Evolutionary conservation across 2,888 invertebrate genomes (phyloP), one percentile per base, ranked within the genome.

Genomic region (Parnassius glacialis): DNA sequence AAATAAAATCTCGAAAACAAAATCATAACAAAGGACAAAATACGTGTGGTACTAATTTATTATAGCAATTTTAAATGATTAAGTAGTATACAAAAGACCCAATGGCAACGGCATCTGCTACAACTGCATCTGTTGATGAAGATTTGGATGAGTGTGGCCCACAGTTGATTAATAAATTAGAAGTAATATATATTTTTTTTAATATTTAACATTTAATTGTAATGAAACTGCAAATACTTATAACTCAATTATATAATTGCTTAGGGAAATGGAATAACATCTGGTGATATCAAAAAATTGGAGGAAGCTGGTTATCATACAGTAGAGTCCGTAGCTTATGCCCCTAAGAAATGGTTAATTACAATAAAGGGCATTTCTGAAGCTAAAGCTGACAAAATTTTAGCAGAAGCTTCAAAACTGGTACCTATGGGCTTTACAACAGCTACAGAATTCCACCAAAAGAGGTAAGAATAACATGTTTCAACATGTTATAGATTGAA

Each of bases 381-480:
- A 80, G 96, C 96, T 0, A 99, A 99, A 85, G 99, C 98, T 11
- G 99, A 99, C 68, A 98, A 98, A 90, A 94, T 99, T 68, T 78
- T 97, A 64, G 93, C 93, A 3, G 99, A 98, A 87, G 98, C 99
- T 2, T 94, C 95, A 0, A 99, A 99, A 84, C 84, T 98, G 48
- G 97, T 99, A 0, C 97, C 98, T 0, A 97, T 99, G 96, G 99
- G 99, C 0, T 99, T 99, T 78, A 98, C 98, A 7, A 98, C 99
- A 41, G 99, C 99, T 0, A 97, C 98, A 3, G 98, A 98, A 74
- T 97, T 98, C 80, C 98, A 99, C 84, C 96, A 97, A 78, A 98
- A 97, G 83, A 93, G 99, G 92, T 91, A 72, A 16, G 34, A 34
- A 7, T 34, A 34, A 66, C 25, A 54, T 54, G 53, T 57, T 60